phyloP scores from a whole-genome alignment of 1,140 invertebrate species.

The Drosophila oshimai region DNA sequence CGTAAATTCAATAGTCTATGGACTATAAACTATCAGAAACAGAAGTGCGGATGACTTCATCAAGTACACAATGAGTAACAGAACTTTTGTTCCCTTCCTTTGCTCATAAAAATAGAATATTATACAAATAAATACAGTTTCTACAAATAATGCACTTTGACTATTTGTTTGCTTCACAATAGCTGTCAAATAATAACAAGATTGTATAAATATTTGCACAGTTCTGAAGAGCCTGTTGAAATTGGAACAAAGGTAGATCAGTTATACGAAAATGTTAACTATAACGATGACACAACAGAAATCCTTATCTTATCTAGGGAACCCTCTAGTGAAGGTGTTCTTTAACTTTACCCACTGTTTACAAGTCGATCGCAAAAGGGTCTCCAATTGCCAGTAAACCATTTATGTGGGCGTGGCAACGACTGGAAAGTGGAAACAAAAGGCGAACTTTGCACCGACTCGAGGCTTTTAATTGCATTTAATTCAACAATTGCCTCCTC shows the following conservation, averaged over 20 bases:
- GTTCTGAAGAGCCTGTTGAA: too few relatives aligned
- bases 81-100: neutral
- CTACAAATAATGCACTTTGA: neutral
- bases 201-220: neutral
- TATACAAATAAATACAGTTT: neutral
- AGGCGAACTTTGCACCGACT: constrained; percentile 49
- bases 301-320: constrained; percentile 15
- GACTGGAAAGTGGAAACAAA: neutral
- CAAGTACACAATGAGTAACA: neutral
- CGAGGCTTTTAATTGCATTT: constrained; percentile 62
- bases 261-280: neutral
- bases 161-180: neutral
- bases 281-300: constrained; percentile 11
- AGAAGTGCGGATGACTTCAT: neutral
- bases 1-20: too few relatives aligned
- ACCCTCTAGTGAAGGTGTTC: neutral
- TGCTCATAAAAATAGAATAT: too few relatives aligned
- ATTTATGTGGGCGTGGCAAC: neutral
- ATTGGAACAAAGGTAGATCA: neutral
- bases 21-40: too few relatives aligned
- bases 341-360: neutral
- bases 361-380: neutral
- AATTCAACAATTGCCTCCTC: constrained; percentile 41
- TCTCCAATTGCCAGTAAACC: too few relatives aligned
- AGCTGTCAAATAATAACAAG: too few relatives aligned